phyloP scores from a whole-genome alignment of 35 echinoderm and acorn worm species.

The Ophioderma brevispina region DNA sequence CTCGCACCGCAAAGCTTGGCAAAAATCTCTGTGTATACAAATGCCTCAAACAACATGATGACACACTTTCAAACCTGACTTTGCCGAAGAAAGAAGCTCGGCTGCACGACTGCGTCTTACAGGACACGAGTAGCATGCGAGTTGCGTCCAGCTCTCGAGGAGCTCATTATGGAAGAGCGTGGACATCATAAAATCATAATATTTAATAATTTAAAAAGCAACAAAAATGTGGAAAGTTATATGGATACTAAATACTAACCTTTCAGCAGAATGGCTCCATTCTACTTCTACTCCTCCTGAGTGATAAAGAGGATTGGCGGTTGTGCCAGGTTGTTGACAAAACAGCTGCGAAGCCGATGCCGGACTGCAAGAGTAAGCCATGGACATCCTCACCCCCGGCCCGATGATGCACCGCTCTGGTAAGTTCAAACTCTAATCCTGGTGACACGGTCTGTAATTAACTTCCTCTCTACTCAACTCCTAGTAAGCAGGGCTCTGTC shows the following conservation, averaged over 20 bases:
- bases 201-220: neutral
- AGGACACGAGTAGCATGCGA: no score
- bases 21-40: slow-evolving; percentile 2
- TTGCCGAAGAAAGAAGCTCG: neutral
- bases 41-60: neutral
- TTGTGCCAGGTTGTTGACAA: neutral
- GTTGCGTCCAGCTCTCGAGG: no score
- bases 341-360: slow-evolving; percentile 1
- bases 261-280: neutral
- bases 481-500: neutral
- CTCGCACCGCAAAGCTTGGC: neutral
- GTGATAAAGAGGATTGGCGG: neutral
- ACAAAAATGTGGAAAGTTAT: neutral
- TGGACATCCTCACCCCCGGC: neutral
- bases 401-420: neutral
- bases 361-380: neutral
- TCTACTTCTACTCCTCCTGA: neutral
- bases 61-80: neutral
- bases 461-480: neutral
- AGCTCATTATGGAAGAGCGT: no score
- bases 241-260: neutral
- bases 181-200: no score
- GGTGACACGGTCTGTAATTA: neutral
- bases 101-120: no score
- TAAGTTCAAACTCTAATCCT: neutral